These are phyloP conservation scores for Isaurus tuberculatus DNA, from an alignment of 92 coral and sea anemone genomes.

Conservation along the genomic window DNA sequence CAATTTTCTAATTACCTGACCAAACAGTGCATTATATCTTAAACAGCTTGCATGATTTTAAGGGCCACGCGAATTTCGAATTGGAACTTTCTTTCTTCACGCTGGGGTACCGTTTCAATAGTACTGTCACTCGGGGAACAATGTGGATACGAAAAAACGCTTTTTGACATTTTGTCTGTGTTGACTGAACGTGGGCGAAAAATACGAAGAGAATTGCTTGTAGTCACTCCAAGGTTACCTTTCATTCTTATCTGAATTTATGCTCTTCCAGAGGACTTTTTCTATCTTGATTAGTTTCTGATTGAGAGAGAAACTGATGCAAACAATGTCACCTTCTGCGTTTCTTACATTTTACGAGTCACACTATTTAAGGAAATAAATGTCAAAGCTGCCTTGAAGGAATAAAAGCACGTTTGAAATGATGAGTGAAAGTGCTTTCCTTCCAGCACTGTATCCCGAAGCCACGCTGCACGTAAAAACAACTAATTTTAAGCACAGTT, in stretches of 20 bases:
- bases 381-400: background rate
- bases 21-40: background rate
- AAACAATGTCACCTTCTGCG: background rate
- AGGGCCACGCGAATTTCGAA: background rate
- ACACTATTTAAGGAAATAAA: background rate
- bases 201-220: background rate
- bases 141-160: background rate
- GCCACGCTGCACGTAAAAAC: no score
- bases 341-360: background rate
- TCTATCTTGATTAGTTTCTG: no score
- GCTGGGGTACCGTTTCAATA: background rate
- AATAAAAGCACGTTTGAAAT: background rate
- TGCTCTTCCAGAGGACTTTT: no score
- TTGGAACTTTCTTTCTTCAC: background rate
- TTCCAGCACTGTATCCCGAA: no score
- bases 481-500: no score
- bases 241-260: no score
- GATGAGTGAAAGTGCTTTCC: background rate
- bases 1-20: background rate
- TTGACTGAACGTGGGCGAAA: background rate
- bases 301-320: background rate
- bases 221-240: no score
- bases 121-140: conserved; percentile 7
- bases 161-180: background rate
- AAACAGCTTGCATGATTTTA: background rate